A percentile compares a stretch with the other conserved stretches of the same genome.
Evolutionary conservation across 2,888 invertebrate genomes (phyloP).

Genomic region (Trachelus troglodyta): DNA sequence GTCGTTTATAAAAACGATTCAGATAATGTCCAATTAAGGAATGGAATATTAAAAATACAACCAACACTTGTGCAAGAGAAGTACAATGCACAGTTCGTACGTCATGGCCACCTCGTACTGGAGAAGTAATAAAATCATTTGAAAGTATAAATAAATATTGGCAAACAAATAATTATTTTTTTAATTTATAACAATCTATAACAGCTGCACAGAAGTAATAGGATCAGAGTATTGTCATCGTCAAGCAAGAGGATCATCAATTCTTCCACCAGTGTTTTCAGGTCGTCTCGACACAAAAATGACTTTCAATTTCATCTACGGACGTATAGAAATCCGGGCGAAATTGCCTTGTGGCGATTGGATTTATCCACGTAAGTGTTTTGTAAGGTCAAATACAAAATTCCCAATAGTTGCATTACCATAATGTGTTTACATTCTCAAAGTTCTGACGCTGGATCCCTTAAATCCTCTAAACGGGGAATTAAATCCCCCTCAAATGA

Average conservation of each 20-base stretch:
- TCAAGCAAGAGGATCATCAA: slow-evolving; percentile 68
- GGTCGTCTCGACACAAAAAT: slow-evolving; percentile 73
- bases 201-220: slow-evolving; percentile 64
- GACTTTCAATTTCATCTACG: slow-evolving; percentile 75
- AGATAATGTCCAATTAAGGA: slow-evolving; percentile 68
- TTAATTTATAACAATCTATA: slow-evolving; percentile 9
- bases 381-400: not conserved
- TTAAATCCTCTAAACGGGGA: slow-evolving; percentile 73
- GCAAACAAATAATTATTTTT: not conserved
- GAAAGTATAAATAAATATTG: not conserved
- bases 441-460: slow-evolving; percentile 77
- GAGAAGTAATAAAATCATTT: slow-evolving; percentile 37
- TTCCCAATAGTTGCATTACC: not conserved
- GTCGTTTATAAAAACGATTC: slow-evolving; percentile 73
- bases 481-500: slow-evolving; percentile 71
- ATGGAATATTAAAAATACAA: slow-evolving; percentile 72
- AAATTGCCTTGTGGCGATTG: slow-evolving; percentile 82
- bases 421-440: slow-evolving; percentile 25
- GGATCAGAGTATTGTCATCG: slow-evolving; percentile 65
- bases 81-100: slow-evolving; percentile 68
- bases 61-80: slow-evolving; percentile 71
- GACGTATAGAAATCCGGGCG: slow-evolving; percentile 76
- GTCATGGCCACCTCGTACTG: slow-evolving; percentile 57
- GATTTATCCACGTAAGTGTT: slow-evolving; percentile 77
- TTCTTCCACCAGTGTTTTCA: slow-evolving; percentile 77